Percentiles rank a stretch among this genome's conserved stretches.
Conservation (phyloP, 2,797 vertebrate genomes). For the Cichlasoma orientale region DNA sequence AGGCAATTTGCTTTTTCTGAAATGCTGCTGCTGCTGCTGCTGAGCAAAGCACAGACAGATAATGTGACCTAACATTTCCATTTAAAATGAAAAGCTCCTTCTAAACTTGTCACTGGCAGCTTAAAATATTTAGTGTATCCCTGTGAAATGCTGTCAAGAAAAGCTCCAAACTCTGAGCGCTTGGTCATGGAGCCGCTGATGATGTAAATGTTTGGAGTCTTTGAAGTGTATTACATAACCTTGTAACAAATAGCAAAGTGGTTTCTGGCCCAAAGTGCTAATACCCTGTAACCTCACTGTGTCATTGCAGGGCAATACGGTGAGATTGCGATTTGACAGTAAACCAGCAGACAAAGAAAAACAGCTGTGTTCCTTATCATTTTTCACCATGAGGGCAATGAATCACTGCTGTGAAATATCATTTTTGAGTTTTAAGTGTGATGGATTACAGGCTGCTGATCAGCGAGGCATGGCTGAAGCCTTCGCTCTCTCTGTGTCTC, state of each 20-base stretch:
- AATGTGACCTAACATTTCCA: not conserved
- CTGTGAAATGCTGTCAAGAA: slow-evolving; percentile 26
- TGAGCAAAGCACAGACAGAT: not conserved
- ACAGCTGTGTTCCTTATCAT: slow-evolving; percentile 13
- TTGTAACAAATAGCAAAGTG: slow-evolving; percentile 20
- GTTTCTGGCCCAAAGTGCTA: slow-evolving; percentile 23
- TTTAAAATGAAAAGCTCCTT: slow-evolving; percentile 1
- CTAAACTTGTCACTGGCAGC: slow-evolving; percentile 28
- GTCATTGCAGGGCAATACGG: slow-evolving; percentile 26
- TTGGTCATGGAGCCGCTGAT: slow-evolving; percentile 23
- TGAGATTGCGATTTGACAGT: slow-evolving; percentile 40
- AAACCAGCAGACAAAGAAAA: slow-evolving; percentile 25
- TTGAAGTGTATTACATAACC: slow-evolving; percentile 48
- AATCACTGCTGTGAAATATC: slow-evolving; percentile 58
- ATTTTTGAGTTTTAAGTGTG: slow-evolving; percentile 67
- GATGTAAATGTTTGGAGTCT: slow-evolving; percentile 38
- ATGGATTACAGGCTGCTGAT: slow-evolving; percentile 71
- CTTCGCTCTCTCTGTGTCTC: slow-evolving; percentile 21
- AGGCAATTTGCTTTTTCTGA: not conserved
- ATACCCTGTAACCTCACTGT: slow-evolving; percentile 35
- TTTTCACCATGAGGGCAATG: slow-evolving; percentile 27
- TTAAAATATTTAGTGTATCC: slow-evolving; percentile 30
- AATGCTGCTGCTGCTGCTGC: slow-evolving; percentile 7
- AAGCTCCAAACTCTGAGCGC: slow-evolving; percentile 11
- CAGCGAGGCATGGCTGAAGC: slow-evolving; percentile 47